Percentiles rank a stretch among this genome's conserved stretches.
Conservation (phyloP, 2,888 invertebrate genomes). For the Bimastos eiseni region DNA sequence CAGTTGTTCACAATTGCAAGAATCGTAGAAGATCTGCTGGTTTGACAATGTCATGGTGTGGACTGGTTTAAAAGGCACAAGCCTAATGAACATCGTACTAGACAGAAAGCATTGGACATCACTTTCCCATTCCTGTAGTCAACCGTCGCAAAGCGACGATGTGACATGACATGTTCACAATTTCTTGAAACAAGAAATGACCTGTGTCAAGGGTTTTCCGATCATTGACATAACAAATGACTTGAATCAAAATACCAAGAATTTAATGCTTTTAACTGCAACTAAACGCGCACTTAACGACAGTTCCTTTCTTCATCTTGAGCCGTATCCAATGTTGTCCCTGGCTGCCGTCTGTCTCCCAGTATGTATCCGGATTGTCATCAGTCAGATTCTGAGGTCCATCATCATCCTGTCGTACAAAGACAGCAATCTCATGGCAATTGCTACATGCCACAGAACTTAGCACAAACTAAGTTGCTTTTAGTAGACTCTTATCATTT, state of each 20-base stretch:
- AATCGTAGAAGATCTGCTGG: too few relatives aligned
- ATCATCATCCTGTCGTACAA: constrained; percentile 51
- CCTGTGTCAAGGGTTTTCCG: neutral
- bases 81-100: too few relatives aligned
- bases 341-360: constrained; percentile 62
- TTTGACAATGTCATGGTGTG: too few relatives aligned
- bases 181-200: neutral
- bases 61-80: too few relatives aligned
- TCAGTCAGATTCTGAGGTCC: constrained; percentile 57
- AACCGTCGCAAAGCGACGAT: too few relatives aligned
- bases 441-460: neutral
- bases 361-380: constrained; percentile 58
- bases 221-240: neutral
- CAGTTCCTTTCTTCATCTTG: constrained; percentile 59
- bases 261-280: constrained; percentile 28
- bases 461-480: neutral
- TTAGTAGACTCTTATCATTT: too few relatives aligned
- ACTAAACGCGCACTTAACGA: constrained; percentile 53
- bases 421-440: neutral
- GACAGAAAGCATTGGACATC: too few relatives aligned
- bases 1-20: too few relatives aligned
- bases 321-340: constrained; percentile 60
- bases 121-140: too few relatives aligned
- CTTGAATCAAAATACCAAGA: neutral
- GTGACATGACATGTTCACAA: too few relatives aligned